Evolutionary conservation across 2,113 vertebrate genomes (phyloP).

Genomic region (Chionis minor): DNA sequence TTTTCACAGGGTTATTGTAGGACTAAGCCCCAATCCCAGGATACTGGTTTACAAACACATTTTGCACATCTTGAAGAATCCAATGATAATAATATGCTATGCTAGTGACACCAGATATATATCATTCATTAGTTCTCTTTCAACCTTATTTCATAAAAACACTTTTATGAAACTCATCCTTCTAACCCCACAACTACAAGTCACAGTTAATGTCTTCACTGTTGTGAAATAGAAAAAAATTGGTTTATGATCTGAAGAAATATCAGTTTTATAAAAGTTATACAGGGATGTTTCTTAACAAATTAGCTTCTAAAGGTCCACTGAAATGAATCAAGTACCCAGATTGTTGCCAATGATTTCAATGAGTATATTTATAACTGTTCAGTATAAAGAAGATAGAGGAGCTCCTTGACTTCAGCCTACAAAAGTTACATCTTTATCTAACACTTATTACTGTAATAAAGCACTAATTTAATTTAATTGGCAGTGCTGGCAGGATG

Average conservation of each 20-base stretch:
- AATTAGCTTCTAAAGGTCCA: not conserved
- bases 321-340: not conserved
- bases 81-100: not conserved
- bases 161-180: conserved; percentile 29
- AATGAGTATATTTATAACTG: not conserved
- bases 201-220: not conserved
- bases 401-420: not conserved
- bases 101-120: not conserved
- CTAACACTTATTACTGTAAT: not conserved
- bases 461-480: not conserved
- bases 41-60: conserved; percentile 4
- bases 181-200: not conserved
- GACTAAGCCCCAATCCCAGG: not conserved
- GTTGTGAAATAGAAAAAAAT: not conserved
- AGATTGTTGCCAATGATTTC: not conserved
- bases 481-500: not conserved
- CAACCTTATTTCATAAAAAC: conserved; percentile 2
- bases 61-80: not conserved
- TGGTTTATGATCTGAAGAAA: not conserved
- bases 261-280: not conserved
- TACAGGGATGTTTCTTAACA: not conserved
- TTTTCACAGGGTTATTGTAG: not conserved
- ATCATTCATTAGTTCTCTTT: not conserved
- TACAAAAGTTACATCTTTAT: not conserved
- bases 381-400: not conserved